Evolutionary conservation across 2,797 vertebrate genomes (phyloP).

Genomic region (Alosa sapidissima): DNA sequence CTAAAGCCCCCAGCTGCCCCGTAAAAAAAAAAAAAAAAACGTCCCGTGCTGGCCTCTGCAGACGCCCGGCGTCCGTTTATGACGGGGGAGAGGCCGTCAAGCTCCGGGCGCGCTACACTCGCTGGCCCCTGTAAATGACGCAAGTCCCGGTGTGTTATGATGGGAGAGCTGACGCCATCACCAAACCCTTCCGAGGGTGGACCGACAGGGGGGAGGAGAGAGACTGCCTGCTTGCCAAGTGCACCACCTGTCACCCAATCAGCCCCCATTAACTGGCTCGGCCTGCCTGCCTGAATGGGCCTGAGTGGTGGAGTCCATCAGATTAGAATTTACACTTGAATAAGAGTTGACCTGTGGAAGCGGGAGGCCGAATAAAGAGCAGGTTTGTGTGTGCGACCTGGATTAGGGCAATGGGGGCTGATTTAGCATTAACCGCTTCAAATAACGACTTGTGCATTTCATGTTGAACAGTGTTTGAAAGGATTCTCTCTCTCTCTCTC

Average conservation of each 20-base stretch:
- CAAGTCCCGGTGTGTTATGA: constrained; percentile 5
- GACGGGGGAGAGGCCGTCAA: neutral
- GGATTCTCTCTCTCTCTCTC: neutral
- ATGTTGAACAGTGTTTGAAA: neutral
- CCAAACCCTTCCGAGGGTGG: neutral
- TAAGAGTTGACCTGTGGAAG: neutral
- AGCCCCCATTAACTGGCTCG: neutral
- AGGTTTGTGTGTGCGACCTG: neutral
- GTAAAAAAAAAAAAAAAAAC: neutral
- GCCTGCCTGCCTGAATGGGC: neutral
- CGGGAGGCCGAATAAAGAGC: neutral
- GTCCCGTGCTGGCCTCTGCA: neutral
- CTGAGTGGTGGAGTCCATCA: neutral
- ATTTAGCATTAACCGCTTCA: neutral
- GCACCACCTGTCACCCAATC: constrained; percentile 12
- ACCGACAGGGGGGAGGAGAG: neutral
- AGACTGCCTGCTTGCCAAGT: neutral
- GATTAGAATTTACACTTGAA: constrained; percentile 15
- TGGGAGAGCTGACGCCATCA: constrained; percentile 1
- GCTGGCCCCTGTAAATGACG: constrained; percentile 15
- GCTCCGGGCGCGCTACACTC: neutral
- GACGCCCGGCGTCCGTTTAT: neutral
- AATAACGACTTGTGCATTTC: constrained; percentile 1
- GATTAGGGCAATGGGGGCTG: neutral
- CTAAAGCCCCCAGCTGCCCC: constrained; percentile 22